Conservation (phyloP, 2,797 vertebrate genomes). For the Acanthurus lineatus region DNA sequence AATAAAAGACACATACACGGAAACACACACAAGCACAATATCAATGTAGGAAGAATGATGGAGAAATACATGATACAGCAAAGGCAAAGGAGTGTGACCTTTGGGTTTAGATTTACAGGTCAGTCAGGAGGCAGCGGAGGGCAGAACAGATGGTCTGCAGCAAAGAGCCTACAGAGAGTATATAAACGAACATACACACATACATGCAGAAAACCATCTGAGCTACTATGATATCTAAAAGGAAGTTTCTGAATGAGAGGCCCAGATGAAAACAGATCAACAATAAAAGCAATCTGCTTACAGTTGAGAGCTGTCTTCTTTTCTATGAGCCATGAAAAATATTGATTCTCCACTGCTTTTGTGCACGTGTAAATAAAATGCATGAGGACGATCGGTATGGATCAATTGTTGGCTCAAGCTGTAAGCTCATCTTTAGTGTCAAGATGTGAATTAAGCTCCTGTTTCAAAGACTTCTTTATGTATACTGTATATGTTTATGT, state of each 20-base stretch:
- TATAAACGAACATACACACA: neutral
- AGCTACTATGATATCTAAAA: neutral
- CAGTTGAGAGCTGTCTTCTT: neutral
- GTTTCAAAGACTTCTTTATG: constrained; percentile 18
- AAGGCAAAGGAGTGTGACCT: constrained; percentile 20
- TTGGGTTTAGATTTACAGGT: constrained; percentile 33
- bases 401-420: constrained; percentile 22
- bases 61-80: constrained; percentile 1
- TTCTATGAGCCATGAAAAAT: constrained; percentile 10
- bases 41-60: neutral
- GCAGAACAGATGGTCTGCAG: neutral
- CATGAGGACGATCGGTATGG: neutral
- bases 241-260: neutral
- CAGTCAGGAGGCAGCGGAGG: neutral
- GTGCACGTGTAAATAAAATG: constrained; percentile 14
- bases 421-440: constrained; percentile 16
- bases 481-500: too few species aligned
- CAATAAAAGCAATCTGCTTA: neutral
- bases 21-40: neutral
- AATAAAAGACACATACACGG: constrained; percentile 14
- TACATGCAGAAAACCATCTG: neutral
- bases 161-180: neutral
- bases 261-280: neutral
- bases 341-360: constrained; percentile 34
- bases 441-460: constrained; percentile 21